These are phyloP conservation scores for Tribolium freemani DNA, from an alignment of 2,888 invertebrate genomes.

Conservation along the genomic window DNA sequence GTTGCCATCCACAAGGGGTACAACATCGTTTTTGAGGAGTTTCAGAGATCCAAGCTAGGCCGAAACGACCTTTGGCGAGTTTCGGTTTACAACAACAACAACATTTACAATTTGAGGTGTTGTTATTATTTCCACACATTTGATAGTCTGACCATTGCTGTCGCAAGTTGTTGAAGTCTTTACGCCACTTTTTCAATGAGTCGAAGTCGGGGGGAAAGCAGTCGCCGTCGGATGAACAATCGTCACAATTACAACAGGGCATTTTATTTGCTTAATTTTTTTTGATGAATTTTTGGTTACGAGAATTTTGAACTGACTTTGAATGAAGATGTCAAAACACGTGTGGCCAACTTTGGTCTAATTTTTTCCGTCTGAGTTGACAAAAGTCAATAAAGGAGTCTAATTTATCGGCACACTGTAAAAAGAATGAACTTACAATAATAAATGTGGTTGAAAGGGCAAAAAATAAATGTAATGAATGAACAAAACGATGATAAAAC, in stretches of 20 bases:
- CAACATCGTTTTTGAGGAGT: conserved; percentile 55
- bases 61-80: conserved; percentile 61
- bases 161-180: conserved; percentile 32
- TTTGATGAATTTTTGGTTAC: background rate
- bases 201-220: conserved; percentile 20
- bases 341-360: conserved; percentile 31
- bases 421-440: too few relatives aligned
- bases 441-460: too few relatives aligned
- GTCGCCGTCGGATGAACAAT: conserved; percentile 1
- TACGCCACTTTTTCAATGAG: conserved; percentile 31
- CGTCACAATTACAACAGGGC: conserved; percentile 26
- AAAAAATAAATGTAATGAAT: too few relatives aligned
- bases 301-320: conserved; percentile 31
- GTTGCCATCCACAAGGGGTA: conserved; percentile 63
- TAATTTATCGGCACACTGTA: too few relatives aligned
- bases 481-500: background rate
- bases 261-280: background rate
- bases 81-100: conserved; percentile 32
- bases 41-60: conserved; percentile 62
- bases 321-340: conserved; percentile 2
- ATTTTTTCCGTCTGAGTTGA: too few relatives aligned
- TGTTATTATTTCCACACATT: background rate
- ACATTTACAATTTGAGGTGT: background rate
- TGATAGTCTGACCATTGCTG: conserved; percentile 40
- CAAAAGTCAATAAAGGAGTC: too few relatives aligned